These are phyloP conservation scores for Synanceia verrucosa DNA, from an alignment of 2,797 vertebrate species.

Conservation along the genomic window DNA sequence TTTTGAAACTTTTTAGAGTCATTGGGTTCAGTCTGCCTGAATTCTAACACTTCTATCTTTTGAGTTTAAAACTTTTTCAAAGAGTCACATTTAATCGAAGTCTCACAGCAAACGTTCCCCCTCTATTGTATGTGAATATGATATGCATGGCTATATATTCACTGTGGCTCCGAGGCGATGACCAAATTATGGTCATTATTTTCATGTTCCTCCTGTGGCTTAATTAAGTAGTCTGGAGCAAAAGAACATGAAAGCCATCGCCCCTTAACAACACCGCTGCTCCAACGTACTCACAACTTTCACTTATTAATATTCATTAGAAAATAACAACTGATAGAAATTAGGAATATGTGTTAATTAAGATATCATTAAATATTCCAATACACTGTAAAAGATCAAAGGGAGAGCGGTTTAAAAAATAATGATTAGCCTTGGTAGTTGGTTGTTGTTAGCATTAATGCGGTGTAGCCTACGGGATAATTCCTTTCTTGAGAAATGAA, in stretches of 20 bases:
- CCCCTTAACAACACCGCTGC: not conserved
- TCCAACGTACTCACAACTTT: not conserved
- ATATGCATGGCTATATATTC: not conserved
- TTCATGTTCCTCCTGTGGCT: not conserved
- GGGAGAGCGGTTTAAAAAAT: not conserved
- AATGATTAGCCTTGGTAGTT: not conserved
- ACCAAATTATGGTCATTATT: not conserved
- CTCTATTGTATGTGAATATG: not conserved
- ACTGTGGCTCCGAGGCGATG: not conserved
- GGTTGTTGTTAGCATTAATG: not conserved
- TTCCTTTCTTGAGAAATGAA: slow-evolving; percentile 10
- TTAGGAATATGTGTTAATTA: not conserved
- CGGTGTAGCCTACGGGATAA: not conserved
- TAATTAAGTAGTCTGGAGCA: not conserved
- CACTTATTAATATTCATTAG: not conserved
- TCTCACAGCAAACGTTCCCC: not conserved
- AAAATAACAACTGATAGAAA: not conserved
- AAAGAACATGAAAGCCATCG: not conserved
- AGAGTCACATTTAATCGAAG: not conserved
- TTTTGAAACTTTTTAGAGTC: no score
- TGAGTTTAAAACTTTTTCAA: not conserved
- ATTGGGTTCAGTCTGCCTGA: no score
- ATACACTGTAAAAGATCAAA: not conserved
- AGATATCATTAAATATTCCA: not conserved
- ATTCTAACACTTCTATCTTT: no score